phyloP scores from a whole-genome alignment of 1,140 invertebrate species.

The Leguminivora glycinivorella region DNA sequence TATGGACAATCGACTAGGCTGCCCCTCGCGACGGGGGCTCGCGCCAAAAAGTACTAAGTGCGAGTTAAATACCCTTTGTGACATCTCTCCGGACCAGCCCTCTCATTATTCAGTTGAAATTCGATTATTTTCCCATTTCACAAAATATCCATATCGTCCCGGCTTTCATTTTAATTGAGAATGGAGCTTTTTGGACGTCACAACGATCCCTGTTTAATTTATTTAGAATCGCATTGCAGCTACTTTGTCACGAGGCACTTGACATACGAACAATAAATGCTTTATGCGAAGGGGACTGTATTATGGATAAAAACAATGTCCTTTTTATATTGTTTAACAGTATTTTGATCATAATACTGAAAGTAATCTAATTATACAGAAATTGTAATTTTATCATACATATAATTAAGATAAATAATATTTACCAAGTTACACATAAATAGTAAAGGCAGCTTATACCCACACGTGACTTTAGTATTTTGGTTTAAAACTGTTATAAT shows the following conservation, averaged over 20 bases:
- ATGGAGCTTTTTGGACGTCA: slow-evolving; percentile 62
- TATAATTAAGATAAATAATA: too few species aligned
- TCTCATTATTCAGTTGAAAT: slow-evolving; percentile 77
- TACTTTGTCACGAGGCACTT: slow-evolving; percentile 39
- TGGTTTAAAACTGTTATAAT: too few species aligned
- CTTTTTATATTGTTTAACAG: not conserved
- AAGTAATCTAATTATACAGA: too few species aligned
- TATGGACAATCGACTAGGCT: slow-evolving; percentile 40
- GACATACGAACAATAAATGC: slow-evolving; percentile 13
- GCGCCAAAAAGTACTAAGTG: slow-evolving; percentile 75
- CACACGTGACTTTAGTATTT: too few species aligned
- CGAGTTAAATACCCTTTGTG: slow-evolving; percentile 77
- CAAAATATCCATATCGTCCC: slow-evolving; percentile 76
- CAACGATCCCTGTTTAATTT: slow-evolving; percentile 60
- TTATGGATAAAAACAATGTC: not conserved
- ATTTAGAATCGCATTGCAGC: slow-evolving; percentile 48
- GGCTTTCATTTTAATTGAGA: slow-evolving; percentile 74
- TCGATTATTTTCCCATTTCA: slow-evolving; percentile 78
- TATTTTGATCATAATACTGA: too few species aligned
- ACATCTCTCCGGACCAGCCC: slow-evolving; percentile 55
- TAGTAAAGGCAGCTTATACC: too few species aligned
- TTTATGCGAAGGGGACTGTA: slow-evolving; percentile 6
- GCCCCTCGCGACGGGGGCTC: slow-evolving; percentile 46
- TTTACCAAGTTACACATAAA: too few species aligned
- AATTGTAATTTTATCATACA: too few species aligned